Conservation (phyloP, 2,888 invertebrate species). For the Stenoptilia bipunctidactyla region DNA sequence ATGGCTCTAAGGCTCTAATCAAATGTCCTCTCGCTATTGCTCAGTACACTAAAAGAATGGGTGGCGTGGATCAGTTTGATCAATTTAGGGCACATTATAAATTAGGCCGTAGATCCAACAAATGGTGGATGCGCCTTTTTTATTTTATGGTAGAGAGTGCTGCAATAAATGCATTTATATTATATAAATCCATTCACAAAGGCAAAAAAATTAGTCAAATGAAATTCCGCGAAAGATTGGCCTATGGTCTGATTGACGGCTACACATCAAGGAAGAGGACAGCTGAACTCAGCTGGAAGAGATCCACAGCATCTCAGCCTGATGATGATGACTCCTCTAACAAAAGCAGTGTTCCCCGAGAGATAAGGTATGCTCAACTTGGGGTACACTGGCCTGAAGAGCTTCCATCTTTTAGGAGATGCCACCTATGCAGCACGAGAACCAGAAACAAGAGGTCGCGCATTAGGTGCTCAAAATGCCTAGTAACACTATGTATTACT, state of each 20-base stretch:
- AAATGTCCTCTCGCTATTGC: conserved; percentile 6
- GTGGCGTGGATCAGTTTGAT: conserved; percentile 19
- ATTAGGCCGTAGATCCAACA: conserved; percentile 15
- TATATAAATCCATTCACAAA: conserved; percentile 4
- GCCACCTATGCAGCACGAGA: conserved; percentile 13
- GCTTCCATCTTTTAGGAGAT: background rate
- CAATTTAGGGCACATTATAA: conserved; percentile 17
- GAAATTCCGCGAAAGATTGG: background rate
- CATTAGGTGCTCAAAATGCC: conserved; percentile 12
- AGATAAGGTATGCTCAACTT: background rate
- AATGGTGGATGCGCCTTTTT: conserved; percentile 20
- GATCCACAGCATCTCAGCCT: background rate
- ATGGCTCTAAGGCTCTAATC: conserved; percentile 2
- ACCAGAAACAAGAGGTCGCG: conserved; percentile 11
- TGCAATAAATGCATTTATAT: conserved; percentile 19
- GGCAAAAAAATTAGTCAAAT: background rate
- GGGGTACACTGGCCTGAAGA: background rate
- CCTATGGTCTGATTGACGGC: background rate
- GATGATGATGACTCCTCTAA: background rate
- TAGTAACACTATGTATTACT: conserved; percentile 12
- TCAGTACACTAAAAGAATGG: conserved; percentile 21
- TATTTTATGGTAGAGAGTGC: conserved; percentile 18
- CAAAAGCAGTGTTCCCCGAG: background rate
- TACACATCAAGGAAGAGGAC: background rate
- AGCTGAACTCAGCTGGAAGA: background rate